Conservation (phyloP, 2,113 vertebrate species). For the Strigops habroptila region DNA sequence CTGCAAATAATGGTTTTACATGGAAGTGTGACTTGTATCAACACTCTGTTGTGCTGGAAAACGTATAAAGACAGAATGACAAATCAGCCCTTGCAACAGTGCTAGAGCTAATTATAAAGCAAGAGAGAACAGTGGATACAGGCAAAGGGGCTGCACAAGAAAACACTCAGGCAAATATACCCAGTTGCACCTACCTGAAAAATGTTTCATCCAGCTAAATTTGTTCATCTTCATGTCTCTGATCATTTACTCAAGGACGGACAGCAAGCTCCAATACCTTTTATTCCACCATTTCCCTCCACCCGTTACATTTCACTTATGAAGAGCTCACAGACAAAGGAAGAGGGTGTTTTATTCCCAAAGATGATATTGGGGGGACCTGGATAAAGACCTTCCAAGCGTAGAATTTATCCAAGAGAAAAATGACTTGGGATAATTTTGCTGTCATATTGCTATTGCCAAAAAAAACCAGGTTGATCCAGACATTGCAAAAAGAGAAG, state of each 20-base stretch:
- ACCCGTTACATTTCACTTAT: not conserved
- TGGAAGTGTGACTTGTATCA: not conserved
- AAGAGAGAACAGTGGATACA: not conserved
- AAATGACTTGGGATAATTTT: not conserved
- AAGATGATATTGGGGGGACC: not conserved
- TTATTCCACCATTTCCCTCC: accelerated
- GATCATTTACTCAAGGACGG: not conserved
- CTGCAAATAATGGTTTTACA: not conserved
- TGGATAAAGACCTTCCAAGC: not conserved
- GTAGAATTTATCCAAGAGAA: not conserved
- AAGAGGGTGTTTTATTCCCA: not conserved
- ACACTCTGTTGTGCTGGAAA: not conserved
- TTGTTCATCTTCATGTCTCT: not conserved
- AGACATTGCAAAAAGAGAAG: not conserved
- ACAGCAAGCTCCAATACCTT: not conserved
- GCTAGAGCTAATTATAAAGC: not conserved
- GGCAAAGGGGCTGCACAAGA: not conserved
- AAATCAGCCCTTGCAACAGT: not conserved
- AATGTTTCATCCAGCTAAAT: not conserved
- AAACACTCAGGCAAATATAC: not conserved
- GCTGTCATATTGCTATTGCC: not conserved
- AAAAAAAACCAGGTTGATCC: not conserved
- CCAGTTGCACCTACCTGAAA: not conserved
- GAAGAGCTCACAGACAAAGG: not conserved
- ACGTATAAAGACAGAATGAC: not conserved